phyloP scores from a whole-genome alignment of 2,113 vertebrate genomes.

The Aspidoscelis tigris region DNA sequence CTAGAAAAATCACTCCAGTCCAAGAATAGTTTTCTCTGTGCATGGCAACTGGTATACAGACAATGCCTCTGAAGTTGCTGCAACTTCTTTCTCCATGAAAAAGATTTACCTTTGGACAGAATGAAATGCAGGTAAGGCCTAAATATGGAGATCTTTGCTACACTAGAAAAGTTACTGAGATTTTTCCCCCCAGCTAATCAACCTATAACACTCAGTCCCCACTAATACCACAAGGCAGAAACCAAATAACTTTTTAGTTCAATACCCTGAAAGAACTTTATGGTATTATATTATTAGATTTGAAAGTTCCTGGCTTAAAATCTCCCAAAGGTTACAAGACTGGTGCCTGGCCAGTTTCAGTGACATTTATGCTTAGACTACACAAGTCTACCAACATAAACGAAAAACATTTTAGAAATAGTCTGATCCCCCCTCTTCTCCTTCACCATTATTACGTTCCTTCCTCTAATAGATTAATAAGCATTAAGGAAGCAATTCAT shows the following conservation, averaged over 20 bases:
- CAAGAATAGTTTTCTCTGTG: no score
- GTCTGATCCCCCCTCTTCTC: slow-evolving; percentile 6
- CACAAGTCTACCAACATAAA: slow-evolving; percentile 50
- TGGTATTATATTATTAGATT: slow-evolving; percentile 23
- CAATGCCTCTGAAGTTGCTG: no score
- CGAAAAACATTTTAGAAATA: slow-evolving; percentile 55
- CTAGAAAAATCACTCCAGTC: no score
- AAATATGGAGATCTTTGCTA: no score
- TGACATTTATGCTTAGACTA: slow-evolving; percentile 59
- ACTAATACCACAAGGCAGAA: no score
- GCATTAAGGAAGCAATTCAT: slow-evolving; percentile 28
- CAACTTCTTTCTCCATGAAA: no score
- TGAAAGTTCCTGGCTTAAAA: slow-evolving; percentile 20
- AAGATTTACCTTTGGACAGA: no score
- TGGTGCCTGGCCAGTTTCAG: slow-evolving; percentile 19
- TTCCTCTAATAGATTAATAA: slow-evolving; percentile 32
- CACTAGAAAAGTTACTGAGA: no score
- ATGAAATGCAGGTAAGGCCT: no score
- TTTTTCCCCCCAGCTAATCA: no score
- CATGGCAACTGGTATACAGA: no score
- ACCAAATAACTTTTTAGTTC: slow-evolving; percentile 7
- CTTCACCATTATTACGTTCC: slow-evolving; percentile 19
- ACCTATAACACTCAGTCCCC: no score
- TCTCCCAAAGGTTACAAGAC: slow-evolving; percentile 45
- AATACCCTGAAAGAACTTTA: slow-evolving; percentile 19